Evolutionary conservation across 2,113 vertebrate genomes (phyloP).

Genomic region (Calyptomena viridis): DNA sequence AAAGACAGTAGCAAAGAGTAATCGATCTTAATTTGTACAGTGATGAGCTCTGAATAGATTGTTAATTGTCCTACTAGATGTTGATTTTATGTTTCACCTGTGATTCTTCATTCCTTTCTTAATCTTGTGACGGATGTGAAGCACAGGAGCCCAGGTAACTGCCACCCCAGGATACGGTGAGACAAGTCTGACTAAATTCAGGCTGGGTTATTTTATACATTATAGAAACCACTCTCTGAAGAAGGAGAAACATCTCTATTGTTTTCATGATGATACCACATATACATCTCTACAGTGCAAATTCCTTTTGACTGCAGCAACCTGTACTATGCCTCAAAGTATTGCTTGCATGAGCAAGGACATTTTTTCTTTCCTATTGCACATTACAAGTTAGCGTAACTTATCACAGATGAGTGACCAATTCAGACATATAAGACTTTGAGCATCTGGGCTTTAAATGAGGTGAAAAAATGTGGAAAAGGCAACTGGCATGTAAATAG

Average conservation of each 20-base stretch:
- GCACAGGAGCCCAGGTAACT: background rate
- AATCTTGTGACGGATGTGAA: background rate
- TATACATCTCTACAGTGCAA: background rate
- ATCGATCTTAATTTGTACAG: slow-evolving; percentile 47
- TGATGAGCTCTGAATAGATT: slow-evolving; percentile 31
- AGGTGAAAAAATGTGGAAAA: background rate
- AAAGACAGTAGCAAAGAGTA: slow-evolving; percentile 42
- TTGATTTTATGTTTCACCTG: slow-evolving; percentile 22
- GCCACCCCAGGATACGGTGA: background rate
- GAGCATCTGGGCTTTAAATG: background rate
- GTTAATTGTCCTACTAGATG: slow-evolving; percentile 15
- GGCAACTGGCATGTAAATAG: background rate
- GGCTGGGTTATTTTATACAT: background rate
- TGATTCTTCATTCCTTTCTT: background rate
- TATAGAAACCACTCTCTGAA: background rate
- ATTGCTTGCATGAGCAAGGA: background rate
- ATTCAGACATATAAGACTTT: background rate
- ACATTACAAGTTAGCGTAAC: background rate
- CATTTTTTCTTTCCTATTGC: background rate
- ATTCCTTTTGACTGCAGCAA: background rate
- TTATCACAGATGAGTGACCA: background rate
- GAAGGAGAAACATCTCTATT: background rate
- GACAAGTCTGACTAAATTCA: background rate
- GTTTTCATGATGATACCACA: background rate
- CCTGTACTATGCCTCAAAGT: background rate